A percentile compares a stretch with the other conserved stretches of the same genome.
phyloP scores from a whole-genome alignment of 2,797 vertebrate genomes.

The Gobionotothen gibberifrons region DNA sequence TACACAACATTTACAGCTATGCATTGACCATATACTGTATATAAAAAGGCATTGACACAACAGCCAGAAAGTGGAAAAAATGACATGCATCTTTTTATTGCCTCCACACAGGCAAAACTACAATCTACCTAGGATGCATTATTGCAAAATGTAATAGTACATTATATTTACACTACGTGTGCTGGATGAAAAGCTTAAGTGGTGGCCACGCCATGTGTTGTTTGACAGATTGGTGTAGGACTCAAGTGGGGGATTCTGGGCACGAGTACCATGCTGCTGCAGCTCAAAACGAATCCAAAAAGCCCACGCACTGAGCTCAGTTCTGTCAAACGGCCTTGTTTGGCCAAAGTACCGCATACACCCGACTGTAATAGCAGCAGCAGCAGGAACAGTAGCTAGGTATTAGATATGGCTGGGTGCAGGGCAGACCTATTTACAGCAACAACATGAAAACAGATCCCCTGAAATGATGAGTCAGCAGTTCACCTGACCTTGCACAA shows the following conservation, averaged over 20 bases:
- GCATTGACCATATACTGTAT: neutral
- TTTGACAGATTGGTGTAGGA: constrained; percentile 78
- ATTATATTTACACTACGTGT: constrained; percentile 40
- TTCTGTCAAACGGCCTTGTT: constrained; percentile 49
- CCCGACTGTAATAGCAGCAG: constrained; percentile 52
- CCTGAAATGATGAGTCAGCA: constrained; percentile 77
- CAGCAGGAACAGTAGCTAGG: constrained; percentile 49
- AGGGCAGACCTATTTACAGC: constrained; percentile 79
- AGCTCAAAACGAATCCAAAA: constrained; percentile 62
- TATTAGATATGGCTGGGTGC: constrained; percentile 64
- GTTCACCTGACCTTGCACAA: constrained; percentile 47
- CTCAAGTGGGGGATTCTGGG: constrained; percentile 66
- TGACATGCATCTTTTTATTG: constrained; percentile 9
- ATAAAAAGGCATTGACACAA: neutral
- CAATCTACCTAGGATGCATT: neutral
- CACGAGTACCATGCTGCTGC: constrained; percentile 48
- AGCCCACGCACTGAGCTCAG: constrained; percentile 64
- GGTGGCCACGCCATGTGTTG: constrained; percentile 53
- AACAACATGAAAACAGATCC: constrained; percentile 79
- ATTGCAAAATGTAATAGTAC: constrained; percentile 19
- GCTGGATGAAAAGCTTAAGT: constrained; percentile 34
- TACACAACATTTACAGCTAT: neutral
- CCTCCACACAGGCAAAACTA: neutral
- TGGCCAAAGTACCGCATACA: constrained; percentile 59
- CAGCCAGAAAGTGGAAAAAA: neutral